Conservation (phyloP, 30 jellyfish, hydroid and myxozoan species). For the Hydractinia echinata region DNA sequence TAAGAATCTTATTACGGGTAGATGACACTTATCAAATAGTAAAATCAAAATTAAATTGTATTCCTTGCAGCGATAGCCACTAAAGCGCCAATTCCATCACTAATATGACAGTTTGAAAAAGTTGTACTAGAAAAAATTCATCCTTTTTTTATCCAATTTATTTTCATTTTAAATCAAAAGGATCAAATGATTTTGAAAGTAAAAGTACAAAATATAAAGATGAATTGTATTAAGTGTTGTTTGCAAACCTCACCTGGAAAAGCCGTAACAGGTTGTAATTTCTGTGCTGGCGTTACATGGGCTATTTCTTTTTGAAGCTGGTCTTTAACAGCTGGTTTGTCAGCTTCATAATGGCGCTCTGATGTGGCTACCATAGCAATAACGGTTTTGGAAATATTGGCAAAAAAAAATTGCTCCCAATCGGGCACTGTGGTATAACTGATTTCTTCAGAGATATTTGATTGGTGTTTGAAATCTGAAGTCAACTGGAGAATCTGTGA, state of each 20-base stretch:
- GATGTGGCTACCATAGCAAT: constrained; percentile 54
- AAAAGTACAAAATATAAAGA: too few relatives aligned
- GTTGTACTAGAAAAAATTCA: neutral
- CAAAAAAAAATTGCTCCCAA: constrained; percentile 63
- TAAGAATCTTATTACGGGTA: too few relatives aligned
- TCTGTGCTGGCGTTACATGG: constrained; percentile 22
- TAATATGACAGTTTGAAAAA: neutral
- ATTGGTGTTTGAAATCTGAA: too few relatives aligned
- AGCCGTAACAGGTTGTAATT: neutral
- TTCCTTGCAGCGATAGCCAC: too few relatives aligned
- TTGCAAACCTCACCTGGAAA: too few relatives aligned
- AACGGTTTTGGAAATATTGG: constrained; percentile 44
- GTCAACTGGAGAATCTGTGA: too few relatives aligned
- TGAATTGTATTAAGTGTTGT: too few relatives aligned
- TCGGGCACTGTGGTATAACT: constrained; percentile 43
- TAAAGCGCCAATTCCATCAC: too few relatives aligned
- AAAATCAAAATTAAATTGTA: too few relatives aligned
- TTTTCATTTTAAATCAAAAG: too few relatives aligned
- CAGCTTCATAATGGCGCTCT: neutral
- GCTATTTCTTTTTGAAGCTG: neutral
- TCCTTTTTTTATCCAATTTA: neutral
- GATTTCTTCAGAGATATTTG: constrained; percentile 15
- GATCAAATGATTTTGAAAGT: too few relatives aligned
- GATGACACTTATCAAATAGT: too few relatives aligned
- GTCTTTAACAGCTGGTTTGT: neutral